These are phyloP conservation scores for Lasioglossum zephyrum DNA, from an alignment of 2,888 invertebrate species.

Conservation along the genomic window DNA sequence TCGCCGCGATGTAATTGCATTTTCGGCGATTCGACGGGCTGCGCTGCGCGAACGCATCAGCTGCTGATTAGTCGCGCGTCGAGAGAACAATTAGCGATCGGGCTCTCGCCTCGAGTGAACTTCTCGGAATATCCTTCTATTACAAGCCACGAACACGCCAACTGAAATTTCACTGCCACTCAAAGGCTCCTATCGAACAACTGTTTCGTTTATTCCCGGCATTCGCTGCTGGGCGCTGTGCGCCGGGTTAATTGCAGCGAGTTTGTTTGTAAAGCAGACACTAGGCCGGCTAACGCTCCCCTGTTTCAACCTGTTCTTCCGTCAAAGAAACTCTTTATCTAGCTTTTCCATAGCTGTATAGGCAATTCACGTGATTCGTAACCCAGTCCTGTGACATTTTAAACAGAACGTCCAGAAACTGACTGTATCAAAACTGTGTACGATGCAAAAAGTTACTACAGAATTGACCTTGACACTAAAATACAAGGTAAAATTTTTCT, in stretches of 20 bases:
- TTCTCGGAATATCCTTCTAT: constrained; percentile 41
- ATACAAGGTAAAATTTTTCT: no score
- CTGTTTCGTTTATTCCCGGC: background rate
- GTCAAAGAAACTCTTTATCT: background rate
- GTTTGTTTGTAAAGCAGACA: constrained; percentile 3
- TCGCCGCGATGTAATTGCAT: constrained; percentile 51
- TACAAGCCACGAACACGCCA: background rate
- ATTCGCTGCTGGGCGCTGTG: background rate
- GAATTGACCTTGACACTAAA: no score
- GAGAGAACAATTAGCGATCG: constrained; percentile 44
- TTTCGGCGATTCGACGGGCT: constrained; percentile 32
- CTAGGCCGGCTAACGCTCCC: background rate
- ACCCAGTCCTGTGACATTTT: background rate
- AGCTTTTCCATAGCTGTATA: background rate
- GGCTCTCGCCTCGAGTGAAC: constrained; percentile 31
- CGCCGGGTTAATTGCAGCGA: background rate
- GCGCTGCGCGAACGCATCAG: constrained; percentile 15
- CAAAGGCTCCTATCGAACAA: background rate
- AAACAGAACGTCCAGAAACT: background rate
- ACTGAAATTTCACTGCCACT: constrained; percentile 14
- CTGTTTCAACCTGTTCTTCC: background rate
- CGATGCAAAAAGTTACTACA: no score
- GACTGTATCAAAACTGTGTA: background rate
- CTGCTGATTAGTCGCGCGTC: constrained; percentile 35
- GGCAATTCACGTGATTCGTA: background rate